Base-by-base conservation (phyloP, 2,113 vertebrate species). In the Euleptes europaea region DNA sequence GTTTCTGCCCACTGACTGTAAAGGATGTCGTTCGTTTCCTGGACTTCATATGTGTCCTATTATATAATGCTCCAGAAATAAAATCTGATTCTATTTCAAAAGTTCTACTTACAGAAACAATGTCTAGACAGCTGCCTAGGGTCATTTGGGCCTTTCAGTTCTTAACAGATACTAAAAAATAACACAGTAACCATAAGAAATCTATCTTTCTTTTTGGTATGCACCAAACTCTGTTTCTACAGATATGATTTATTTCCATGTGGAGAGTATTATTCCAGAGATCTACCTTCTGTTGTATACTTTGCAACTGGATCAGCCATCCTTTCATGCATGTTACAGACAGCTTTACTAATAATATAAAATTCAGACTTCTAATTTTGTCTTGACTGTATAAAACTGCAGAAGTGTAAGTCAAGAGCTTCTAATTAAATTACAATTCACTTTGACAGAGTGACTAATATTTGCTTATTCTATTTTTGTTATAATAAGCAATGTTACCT, bases 341-440 rank as follows among this genome's bases (percentile, higher is more conserved):
- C 23, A 40, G 33, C 26, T 40, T 82, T 76, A 38, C 13, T 10
- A 21, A 87, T 54, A 87, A 42, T 54, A 11, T 83, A 74, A 90
- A 63, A 21, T 51, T 67, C 14, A 54, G 31, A 57, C 2, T 49
- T 67, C 63, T 0, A 2, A 17, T 65, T 73, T 69, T 74, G 67
- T 28, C 73, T 86, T 57, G 63, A 83, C 9, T 28, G 47, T 21
- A 84, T 23, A 3, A 47, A 82, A 51, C 14, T 85, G 78, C 84
- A n/a, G 21, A 78, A 87, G 42, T 1, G 13, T 76, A 88, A 80
- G 57, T 23, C 72, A 72, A 2, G 51, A 65, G 38, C 82, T 83
- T 19, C 51, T 87, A 84, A 80, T 80, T 74, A 87, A 84, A 84
- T 66, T 47, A 74, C n/a, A 76, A 75, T 75, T 86, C 44, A 44